Base-by-base conservation (phyloP, 1,140 invertebrate genomes). In the Lepeophtheirus salmonis region DNA sequence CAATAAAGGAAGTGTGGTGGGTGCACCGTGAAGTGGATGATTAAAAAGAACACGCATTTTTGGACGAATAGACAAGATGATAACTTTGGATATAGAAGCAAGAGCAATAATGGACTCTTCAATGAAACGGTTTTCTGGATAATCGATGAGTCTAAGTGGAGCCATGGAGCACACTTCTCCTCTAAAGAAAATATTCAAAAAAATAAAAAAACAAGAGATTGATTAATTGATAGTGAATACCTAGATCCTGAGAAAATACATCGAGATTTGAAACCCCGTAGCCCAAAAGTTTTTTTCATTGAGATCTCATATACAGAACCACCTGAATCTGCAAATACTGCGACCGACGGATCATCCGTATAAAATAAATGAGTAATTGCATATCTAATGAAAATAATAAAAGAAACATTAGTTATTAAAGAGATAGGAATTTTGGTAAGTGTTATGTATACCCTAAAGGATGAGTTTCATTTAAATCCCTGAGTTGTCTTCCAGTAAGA, bases 301-400 rank as follows among this genome's bases (percentile, higher is more conserved):
- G 80, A 84, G 13, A 97, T 75, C 66, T 96, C 84, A 79, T 94
- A 97, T 2, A 97, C 91, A n/a, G 89, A 95, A 1, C 94, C 94
- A 14, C 91, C 90, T 62, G 87, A 94, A 70, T 98, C 92, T 18
- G 87, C 83, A 53, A 88, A 86, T 14, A 96, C 71, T 3, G 86
- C 86, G 54, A 88, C 69, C 3, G 80, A 80, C 24, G 79, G 76
- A 63, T 77, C 78, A 72, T 85, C 83, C 70, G 83, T 83, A 67
- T 84, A 86, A 80, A 82, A 66, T 30, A 72, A 64, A 58, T 59
- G 64, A 48, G 52, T 64, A 57, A 65, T 58, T 49, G 13, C 14
- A 22, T 17, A 56, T 18, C 51, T 21, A 17, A 52, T 41, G 30
- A n/a, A 41, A 41, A 41, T 41, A 10, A n/a, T 10, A 41, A 10